A percentile compares a stretch with the other conserved stretches of the same genome.
Conservation (phyloP, 2,888 invertebrate genomes). For the Theretra japonica region DNA sequence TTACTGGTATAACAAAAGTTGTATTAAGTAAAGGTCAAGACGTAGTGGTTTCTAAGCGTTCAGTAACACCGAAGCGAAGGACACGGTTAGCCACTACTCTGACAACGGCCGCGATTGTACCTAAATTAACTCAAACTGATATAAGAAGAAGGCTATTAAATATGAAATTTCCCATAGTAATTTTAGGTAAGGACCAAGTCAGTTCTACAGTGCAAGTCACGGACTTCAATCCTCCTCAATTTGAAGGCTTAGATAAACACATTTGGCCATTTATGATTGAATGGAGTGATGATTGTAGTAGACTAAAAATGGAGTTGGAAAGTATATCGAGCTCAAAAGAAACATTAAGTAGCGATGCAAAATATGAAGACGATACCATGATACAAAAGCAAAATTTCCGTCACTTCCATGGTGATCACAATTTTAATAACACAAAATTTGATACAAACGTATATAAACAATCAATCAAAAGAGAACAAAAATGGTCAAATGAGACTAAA, state of each 20-base stretch:
- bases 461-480: conserved; percentile 1
- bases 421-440: background rate
- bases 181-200: conserved; percentile 69
- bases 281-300: conserved; percentile 50
- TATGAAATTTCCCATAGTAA: conserved; percentile 64
- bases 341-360: background rate
- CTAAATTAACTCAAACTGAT: conserved; percentile 59
- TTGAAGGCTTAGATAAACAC: conserved; percentile 61
- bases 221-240: conserved; percentile 60
- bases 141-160: conserved; percentile 61
- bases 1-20: conserved; percentile 56
- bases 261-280: conserved; percentile 75
- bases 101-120: conserved; percentile 45
- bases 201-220: conserved; percentile 53
- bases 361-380: background rate
- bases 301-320: conserved; percentile 29
- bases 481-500: conserved; percentile 1
- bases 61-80: conserved; percentile 45
- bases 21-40: conserved; percentile 50
- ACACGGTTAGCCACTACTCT: conserved; percentile 50
- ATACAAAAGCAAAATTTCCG: background rate
- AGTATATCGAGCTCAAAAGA: conserved; percentile 21
- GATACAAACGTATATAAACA: background rate
- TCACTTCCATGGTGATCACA: conserved; percentile 2
- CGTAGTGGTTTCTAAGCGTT: conserved; percentile 35